Evolutionary conservation across 2,797 vertebrate species (phyloP).

Genomic region (Zenarchopterus dispar): DNA sequence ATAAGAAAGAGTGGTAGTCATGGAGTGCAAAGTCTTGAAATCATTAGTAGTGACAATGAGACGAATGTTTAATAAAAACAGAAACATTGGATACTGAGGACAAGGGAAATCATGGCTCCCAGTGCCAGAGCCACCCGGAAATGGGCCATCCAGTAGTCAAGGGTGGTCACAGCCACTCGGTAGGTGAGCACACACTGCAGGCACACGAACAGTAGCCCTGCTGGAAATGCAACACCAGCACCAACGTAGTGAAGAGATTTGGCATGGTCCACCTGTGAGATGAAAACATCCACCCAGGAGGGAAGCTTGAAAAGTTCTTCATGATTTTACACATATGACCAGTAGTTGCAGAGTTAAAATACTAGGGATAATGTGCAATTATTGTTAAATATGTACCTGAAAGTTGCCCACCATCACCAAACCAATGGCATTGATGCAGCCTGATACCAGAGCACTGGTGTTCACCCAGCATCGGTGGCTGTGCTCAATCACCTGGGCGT

Average conservation of each 20-base stretch:
- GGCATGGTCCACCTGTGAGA: slow-evolving; percentile 89
- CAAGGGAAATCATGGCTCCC: slow-evolving; percentile 87
- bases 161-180: slow-evolving; percentile 84
- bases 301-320: not conserved
- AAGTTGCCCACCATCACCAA: slow-evolving; percentile 94
- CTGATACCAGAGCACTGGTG: slow-evolving; percentile 88
- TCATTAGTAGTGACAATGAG: too few species aligned
- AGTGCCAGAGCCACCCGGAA: slow-evolving; percentile 86
- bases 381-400: slow-evolving; percentile 78
- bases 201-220: slow-evolving; percentile 91
- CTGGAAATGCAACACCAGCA: slow-evolving; percentile 89
- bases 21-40: too few species aligned
- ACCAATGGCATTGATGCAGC: slow-evolving; percentile 89
- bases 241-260: slow-evolving; percentile 93
- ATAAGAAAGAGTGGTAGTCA: too few species aligned
- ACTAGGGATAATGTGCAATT: not conserved
- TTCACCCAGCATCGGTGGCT: slow-evolving; percentile 90
- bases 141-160: slow-evolving; percentile 91
- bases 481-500: slow-evolving; percentile 91
- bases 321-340: not conserved
- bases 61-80: too few species aligned
- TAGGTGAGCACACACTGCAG: slow-evolving; percentile 92
- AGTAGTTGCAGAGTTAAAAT: not conserved
- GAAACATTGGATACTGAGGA: slow-evolving; percentile 92
- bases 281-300: not conserved